A percentile compares a stretch with the other conserved stretches of the same genome.
These are phyloP conservation scores for Cyclargus thomasi DNA, from an alignment of 1,140 invertebrate species.

Conservation along the genomic window DNA sequence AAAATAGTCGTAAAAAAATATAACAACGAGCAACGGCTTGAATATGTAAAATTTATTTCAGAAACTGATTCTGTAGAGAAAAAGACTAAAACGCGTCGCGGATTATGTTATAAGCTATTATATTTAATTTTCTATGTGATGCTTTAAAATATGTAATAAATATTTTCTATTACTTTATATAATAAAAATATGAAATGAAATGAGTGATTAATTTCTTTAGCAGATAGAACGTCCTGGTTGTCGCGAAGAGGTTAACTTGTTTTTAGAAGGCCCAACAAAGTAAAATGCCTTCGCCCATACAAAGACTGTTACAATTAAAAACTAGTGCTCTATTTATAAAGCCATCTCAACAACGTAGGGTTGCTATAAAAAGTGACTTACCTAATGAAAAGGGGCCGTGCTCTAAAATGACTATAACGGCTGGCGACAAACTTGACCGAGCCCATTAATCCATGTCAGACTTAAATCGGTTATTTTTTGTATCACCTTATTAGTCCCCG, in stretches of 20 bases:
- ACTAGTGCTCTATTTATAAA: conserved; percentile 1
- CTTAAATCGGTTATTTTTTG: conserved; percentile 1
- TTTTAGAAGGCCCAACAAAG: neutral
- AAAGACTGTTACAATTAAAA: neutral
- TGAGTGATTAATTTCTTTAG: too few species aligned
- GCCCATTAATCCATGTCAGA: conserved; percentile 14
- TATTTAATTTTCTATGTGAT: too few species aligned
- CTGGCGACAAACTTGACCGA: neutral
- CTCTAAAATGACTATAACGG: conserved; percentile 8
- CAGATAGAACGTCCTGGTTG: too few species aligned
- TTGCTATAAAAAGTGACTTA: neutral
- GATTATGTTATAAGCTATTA: too few species aligned
- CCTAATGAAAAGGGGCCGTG: conserved; percentile 9
- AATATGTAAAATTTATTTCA: too few species aligned
- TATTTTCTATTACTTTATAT: too few species aligned
- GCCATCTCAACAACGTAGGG: neutral
- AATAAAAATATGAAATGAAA: too few species aligned
- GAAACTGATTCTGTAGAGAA: too few species aligned
- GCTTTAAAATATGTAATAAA: too few species aligned
- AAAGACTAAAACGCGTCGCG: too few species aligned
- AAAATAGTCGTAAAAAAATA: too few species aligned
- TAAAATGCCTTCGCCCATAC: neutral
- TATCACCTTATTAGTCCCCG: neutral
- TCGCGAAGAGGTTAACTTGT: neutral
- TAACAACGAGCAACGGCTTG: too few species aligned